Evolutionary conservation across 2,888 invertebrate species (phyloP).

Genomic region (Norana najaformis): DNA sequence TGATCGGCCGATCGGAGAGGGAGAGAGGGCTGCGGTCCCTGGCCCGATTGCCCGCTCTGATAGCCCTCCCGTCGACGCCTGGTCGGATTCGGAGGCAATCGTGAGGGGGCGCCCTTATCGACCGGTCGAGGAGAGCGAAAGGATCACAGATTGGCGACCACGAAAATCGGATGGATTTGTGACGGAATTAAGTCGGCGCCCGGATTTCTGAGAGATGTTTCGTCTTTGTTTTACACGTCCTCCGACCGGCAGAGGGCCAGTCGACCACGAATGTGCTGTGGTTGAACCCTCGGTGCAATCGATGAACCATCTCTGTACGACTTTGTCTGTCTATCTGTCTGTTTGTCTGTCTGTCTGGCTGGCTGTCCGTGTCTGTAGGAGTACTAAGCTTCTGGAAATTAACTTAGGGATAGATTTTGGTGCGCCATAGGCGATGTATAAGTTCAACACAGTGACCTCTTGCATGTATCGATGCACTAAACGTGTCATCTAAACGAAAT

Average conservation of each 20-base stretch:
- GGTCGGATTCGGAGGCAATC: neutral
- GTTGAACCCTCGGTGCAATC: neutral
- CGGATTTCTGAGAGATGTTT: neutral
- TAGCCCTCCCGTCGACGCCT: conserved; percentile 21
- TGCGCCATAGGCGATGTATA: too few species aligned
- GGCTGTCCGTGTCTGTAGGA: neutral
- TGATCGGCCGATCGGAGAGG: neutral
- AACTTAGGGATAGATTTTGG: too few species aligned
- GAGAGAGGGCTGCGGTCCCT: neutral
- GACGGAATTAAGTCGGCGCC: conserved; percentile 22
- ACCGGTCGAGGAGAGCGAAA: neutral
- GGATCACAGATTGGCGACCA: conserved; percentile 23
- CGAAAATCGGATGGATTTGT: conserved; percentile 22
- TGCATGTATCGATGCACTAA: too few species aligned
- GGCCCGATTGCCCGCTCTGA: neutral
- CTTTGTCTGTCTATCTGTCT: neutral
- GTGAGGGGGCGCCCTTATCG: neutral
- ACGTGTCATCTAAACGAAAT: too few species aligned
- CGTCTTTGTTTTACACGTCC: conserved; percentile 19
- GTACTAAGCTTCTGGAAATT: too few species aligned
- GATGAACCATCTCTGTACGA: neutral
- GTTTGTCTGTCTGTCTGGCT: neutral
- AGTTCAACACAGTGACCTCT: too few species aligned
- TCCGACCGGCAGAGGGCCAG: conserved; percentile 8
- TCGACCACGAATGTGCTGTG: neutral